phyloP scores from a whole-genome alignment of 2,113 vertebrate species.

The Rhabdomys dilectus region DNA sequence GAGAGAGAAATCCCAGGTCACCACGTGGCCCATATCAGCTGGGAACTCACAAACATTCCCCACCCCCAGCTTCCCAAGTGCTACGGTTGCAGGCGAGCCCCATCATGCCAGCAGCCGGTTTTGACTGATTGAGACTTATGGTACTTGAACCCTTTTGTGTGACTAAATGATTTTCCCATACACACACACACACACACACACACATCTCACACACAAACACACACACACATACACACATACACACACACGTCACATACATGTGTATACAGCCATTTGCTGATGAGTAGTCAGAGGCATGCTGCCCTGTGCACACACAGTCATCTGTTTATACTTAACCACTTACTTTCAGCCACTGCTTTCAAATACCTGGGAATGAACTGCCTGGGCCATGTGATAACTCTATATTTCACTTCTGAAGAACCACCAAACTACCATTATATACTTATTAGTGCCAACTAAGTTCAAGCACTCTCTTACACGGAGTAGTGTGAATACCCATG shows the following conservation, averaged over 20 bases:
- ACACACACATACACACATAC: too few species aligned
- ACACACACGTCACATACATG: too few species aligned
- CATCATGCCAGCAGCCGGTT: neutral
- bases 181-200: too few species aligned
- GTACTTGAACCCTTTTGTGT: neutral
- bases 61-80: neutral
- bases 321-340: neutral
- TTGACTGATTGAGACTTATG: neutral
- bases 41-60: neutral
- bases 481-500: fast-evolving
- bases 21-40: too few species aligned
- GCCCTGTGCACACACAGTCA: fast-evolving
- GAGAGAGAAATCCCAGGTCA: neutral
- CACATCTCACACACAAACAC: too few species aligned
- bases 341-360: neutral
- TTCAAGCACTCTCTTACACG: neutral
- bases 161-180: neutral
- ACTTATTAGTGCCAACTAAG: neutral
- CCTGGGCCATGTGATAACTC: neutral
- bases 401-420: neutral
- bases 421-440: neutral
- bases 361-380: neutral
- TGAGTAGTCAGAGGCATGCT: neutral
- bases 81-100: neutral
- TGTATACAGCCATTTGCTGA: neutral